Evolutionary conservation across 2,888 invertebrate genomes (phyloP).

Genomic region (Lithosia quadra): DNA sequence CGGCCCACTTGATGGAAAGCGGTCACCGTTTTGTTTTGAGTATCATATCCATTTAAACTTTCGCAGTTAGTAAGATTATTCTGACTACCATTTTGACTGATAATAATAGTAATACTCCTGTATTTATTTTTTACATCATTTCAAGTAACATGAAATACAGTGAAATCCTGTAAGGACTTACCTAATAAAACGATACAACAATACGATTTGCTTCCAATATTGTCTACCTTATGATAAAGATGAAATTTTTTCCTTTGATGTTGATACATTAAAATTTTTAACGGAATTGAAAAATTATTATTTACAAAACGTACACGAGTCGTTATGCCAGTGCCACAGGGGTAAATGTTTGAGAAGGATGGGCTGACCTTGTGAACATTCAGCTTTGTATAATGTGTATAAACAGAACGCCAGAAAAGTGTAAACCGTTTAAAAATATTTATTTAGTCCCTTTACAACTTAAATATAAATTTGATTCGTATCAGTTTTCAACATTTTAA

Average conservation of each 20-base stretch:
- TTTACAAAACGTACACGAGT: conserved; percentile 28
- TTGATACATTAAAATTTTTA: conserved; percentile 5
- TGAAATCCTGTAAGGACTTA: no score
- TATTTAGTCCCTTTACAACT: neutral
- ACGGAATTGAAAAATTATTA: conserved; percentile 19
- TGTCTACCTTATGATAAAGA: neutral
- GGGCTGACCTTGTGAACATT: conserved; percentile 33
- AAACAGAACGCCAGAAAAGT: conserved; percentile 30
- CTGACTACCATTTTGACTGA: no score
- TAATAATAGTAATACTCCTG: no score
- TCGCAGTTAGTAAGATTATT: no score
- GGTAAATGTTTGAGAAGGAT: conserved; percentile 38
- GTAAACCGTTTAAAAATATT: conserved; percentile 26
- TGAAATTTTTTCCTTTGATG: conserved; percentile 7
- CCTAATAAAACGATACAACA: neutral
- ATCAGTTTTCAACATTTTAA: no score
- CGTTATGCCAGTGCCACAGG: conserved; percentile 29
- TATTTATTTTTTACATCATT: no score
- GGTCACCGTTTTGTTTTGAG: no score
- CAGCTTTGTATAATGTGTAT: conserved; percentile 33
- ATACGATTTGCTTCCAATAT: neutral
- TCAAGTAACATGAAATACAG: no score
- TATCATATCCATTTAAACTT: no score
- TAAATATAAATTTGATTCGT: neutral
- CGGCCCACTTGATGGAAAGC: no score